Base-by-base conservation (phyloP, 2,888 invertebrate species). In the Ametastegia equiseti region DNA sequence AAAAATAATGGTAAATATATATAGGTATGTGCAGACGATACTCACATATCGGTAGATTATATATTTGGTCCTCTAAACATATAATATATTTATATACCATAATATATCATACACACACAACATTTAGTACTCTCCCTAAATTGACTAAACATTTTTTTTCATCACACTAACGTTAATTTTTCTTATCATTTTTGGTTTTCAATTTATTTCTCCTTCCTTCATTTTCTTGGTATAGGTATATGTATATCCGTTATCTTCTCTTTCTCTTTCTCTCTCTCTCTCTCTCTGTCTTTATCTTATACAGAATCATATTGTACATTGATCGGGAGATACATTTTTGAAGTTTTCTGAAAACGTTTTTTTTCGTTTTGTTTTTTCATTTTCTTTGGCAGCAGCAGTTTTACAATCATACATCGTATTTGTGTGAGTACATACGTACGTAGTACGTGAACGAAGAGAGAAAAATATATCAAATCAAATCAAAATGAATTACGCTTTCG, bases 11-110 rank as follows among this genome's bases (percentile, higher is more conserved):
- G n/a, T n/a, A n/a, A n/a, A n/a, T n/a, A n/a, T n/a, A n/a, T n/a
- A n/a, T n/a, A n/a, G n/a, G n/a, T n/a, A n/a, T n/a, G n/a, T n/a
- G n/a, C n/a, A n/a, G n/a, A n/a, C n/a, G n/a, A n/a, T n/a, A n/a
- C n/a, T n/a, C 47, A 60, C 63, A 78, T 60, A 78, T 67, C 82
- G 83, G 84, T 86, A 88, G 84, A 87, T 87, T 89, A 86, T 89
- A 88, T 89, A 89, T 89, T 90, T 89, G 89, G 89, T 90, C 89
- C 89, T 90, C 90, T 90, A 90, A 89, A 90, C 90, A 90, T 90
- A 88, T 87, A 90, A n/a, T 88, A 65, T 15, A 30, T 23, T 7
- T 23, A 2, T 23, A 57, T 19, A 42, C 9, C 42, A 57, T 57
- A 27, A 42, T 9, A 54, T 15, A 54, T 15, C 9, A n/a, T 88